Evolutionary conservation across 2,113 vertebrate genomes (phyloP).

Genomic region (Saccopteryx bilineata): DNA sequence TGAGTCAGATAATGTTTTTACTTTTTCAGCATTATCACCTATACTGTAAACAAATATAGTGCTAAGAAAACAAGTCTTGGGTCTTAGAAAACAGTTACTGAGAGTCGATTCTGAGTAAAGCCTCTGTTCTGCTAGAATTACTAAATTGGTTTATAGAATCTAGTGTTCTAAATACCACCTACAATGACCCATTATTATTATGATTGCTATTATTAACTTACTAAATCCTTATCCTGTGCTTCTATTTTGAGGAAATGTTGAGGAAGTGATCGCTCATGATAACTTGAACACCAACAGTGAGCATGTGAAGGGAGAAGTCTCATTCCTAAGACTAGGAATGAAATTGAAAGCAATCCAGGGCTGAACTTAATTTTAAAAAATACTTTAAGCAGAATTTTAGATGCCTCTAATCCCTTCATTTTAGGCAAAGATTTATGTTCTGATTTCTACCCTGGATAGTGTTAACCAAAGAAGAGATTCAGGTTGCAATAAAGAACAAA

Average conservation of each 20-base stretch:
- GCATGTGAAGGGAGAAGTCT: too few species aligned
- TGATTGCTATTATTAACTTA: not conserved
- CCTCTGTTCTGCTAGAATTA: not conserved
- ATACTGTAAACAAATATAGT: slow-evolving; percentile 29
- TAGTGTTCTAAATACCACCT: not conserved
- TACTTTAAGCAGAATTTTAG: not conserved
- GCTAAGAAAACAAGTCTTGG: slow-evolving; percentile 40
- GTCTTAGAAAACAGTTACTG: not conserved
- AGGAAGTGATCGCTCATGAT: not conserved
- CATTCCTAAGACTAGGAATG: not conserved
- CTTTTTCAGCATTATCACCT: slow-evolving; percentile 51
- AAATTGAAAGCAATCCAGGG: not conserved
- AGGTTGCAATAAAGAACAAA: not conserved
- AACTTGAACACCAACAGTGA: not conserved
- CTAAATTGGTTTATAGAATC: not conserved
- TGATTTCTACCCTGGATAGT: not conserved
- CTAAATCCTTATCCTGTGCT: not conserved
- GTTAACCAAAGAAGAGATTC: not conserved
- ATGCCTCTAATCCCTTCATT: not conserved
- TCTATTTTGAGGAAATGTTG: not conserved
- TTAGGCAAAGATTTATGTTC: not conserved
- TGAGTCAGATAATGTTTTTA: not conserved
- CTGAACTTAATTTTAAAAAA: not conserved
- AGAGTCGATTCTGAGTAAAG: slow-evolving; percentile 12
- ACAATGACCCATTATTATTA: not conserved